These are phyloP conservation scores for Chloropsis hardwickii DNA, from an alignment of 2,113 vertebrate genomes.

Conservation along the genomic window DNA sequence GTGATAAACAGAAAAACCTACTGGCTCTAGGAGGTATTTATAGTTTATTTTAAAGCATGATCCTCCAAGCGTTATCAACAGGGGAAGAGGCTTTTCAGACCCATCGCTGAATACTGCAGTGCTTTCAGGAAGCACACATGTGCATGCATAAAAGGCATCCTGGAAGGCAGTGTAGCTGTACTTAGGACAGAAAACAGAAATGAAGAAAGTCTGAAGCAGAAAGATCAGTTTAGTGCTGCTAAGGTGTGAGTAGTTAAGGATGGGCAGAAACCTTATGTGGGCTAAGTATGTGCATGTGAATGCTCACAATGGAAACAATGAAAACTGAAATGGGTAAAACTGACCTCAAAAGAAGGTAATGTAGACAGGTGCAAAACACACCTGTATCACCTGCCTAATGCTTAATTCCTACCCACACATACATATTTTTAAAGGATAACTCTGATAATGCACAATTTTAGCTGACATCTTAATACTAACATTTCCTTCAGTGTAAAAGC, in stretches of 20 bases:
- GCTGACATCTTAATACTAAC: not conserved
- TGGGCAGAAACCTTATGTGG: not conserved
- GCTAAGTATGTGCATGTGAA: not conserved
- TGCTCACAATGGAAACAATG: not conserved
- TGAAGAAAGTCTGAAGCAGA: not conserved
- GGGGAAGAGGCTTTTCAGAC: not conserved
- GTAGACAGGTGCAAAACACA: not conserved
- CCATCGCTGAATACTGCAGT: not conserved
- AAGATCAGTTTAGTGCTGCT: not conserved
- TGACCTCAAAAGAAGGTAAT: not conserved
- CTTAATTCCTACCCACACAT: not conserved
- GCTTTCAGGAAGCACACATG: not conserved
- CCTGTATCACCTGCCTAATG: not conserved
- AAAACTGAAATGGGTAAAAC: not conserved
- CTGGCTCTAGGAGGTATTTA: not conserved
- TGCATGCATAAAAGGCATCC: not conserved
- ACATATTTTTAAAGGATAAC: not conserved
- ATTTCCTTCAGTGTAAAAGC: not conserved
- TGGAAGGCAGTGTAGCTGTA: not conserved
- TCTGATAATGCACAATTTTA: not conserved
- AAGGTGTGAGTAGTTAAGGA: not conserved
- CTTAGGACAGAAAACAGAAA: not conserved
- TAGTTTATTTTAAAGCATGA: not conserved
- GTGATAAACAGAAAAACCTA: not conserved
- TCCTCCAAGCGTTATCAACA: rapidly evolving